These are phyloP conservation scores for Syngnathus scovelli DNA, from an alignment of 2,113 vertebrate species.

Conservation along the genomic window DNA sequence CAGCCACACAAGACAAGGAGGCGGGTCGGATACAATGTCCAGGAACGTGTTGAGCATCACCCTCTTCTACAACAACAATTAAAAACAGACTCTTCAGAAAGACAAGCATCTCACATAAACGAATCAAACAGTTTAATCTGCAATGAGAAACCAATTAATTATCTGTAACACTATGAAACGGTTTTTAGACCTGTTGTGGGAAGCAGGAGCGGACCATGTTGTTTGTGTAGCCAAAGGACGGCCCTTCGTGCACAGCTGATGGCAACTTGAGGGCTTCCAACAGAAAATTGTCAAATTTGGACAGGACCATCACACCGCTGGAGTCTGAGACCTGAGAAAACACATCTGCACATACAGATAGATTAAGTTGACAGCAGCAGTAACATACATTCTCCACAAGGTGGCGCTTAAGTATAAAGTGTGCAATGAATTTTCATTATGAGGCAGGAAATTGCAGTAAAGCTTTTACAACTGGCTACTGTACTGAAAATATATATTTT, in stretches of 20 bases:
- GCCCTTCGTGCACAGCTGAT: conserved; percentile 82
- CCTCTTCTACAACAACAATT: conserved; percentile 75
- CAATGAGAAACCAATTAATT: too few species aligned
- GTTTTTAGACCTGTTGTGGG: conserved; percentile 77
- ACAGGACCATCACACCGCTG: conserved; percentile 75
- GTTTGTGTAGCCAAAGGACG: conserved; percentile 86
- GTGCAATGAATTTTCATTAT: neutral
- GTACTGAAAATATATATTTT: too few species aligned
- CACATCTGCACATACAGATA: conserved; percentile 73
- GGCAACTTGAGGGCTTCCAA: conserved; percentile 82
- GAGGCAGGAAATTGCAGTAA: too few species aligned
- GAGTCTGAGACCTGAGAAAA: conserved; percentile 92
- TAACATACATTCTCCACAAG: conserved; percentile 30
- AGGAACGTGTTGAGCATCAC: conserved; percentile 90
- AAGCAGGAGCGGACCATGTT: conserved; percentile 79
- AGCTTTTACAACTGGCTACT: too few species aligned
- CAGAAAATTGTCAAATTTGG: conserved; percentile 83
- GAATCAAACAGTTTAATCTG: too few species aligned
- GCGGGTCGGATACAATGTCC: conserved; percentile 83
- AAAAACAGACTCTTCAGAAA: conserved; percentile 7
- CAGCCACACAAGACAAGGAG: conserved; percentile 95
- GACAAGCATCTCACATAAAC: neutral
- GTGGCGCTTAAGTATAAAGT: conserved; percentile 22
- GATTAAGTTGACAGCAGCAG: conserved; percentile 4
- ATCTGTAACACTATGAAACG: neutral